phyloP scores from a whole-genome alignment of 2,797 vertebrate genomes.

The Enteromius thamalakanensis region DNA sequence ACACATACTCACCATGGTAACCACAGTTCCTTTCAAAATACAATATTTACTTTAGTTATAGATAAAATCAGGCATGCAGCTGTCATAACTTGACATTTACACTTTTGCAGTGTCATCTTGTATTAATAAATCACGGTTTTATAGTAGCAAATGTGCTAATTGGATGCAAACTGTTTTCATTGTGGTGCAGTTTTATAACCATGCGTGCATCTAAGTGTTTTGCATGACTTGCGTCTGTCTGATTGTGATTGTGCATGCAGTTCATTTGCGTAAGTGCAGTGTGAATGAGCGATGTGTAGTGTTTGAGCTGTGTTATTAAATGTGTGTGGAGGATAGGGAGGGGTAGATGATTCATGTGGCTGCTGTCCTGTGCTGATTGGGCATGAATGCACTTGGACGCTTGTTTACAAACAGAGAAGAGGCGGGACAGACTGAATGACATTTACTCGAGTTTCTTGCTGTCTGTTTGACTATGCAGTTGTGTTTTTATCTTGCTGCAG shows the following conservation, averaged over 20 bases:
- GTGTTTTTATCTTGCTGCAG: not conserved
- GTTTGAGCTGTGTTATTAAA: not conserved
- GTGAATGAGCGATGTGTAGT: not conserved
- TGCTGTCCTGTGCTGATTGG: not conserved
- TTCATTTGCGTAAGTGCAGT: not conserved
- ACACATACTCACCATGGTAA: not conserved
- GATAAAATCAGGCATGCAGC: not conserved
- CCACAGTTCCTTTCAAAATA: not conserved
- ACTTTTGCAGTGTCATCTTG: not conserved
- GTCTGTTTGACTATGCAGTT: conserved; percentile 57
- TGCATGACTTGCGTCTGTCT: not conserved
- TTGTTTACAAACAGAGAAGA: conserved; percentile 46
- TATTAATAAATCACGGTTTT: not conserved
- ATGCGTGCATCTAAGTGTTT: not conserved
- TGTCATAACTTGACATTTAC: not conserved
- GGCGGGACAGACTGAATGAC: conserved; percentile 12
- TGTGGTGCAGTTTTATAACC: not conserved
- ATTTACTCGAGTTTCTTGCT: not conserved
- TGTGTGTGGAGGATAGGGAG: not conserved
- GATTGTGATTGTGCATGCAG: not conserved
- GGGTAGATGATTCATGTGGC: not conserved
- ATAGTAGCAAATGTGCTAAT: not conserved
- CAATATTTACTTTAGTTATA: too few relatives aligned
- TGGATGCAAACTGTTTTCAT: not conserved
- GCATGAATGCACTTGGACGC: not conserved